These are phyloP conservation scores for Herminia tarsipennalis DNA, from an alignment of 2,888 invertebrate genomes.

Conservation along the genomic window DNA sequence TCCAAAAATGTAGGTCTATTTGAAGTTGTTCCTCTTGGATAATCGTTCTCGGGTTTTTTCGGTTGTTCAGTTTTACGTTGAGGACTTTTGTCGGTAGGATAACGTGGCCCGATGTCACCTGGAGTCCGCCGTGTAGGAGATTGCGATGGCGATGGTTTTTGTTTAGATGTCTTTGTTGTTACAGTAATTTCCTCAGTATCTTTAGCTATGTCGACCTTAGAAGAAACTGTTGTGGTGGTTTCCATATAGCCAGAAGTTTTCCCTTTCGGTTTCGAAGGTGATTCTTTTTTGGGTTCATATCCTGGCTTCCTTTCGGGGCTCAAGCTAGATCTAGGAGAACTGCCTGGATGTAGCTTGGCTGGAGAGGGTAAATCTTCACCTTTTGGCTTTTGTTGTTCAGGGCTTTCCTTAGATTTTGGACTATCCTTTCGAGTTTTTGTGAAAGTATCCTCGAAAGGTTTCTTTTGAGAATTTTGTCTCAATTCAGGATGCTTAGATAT, in stretches of 20 bases:
- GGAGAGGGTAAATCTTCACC: constrained; percentile 1
- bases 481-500: constrained; percentile 18
- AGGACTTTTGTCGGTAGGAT: constrained; percentile 12
- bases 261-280: not conserved
- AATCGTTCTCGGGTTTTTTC: constrained; percentile 3
- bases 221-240: constrained; percentile 17
- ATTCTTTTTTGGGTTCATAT: constrained; percentile 8
- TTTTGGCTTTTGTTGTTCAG: constrained; percentile 14
- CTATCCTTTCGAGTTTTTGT: constrained; percentile 3
- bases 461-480: constrained; percentile 38
- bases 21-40: constrained; percentile 18
- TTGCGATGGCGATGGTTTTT: not conserved
- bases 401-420: constrained; percentile 4
- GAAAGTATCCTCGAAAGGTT: constrained; percentile 4
- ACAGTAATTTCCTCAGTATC: constrained; percentile 11
- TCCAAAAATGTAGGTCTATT: constrained; percentile 18
- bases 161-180: constrained; percentile 3
- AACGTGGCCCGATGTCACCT: not conserved
- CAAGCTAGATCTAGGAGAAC: constrained; percentile 23
- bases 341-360: constrained; percentile 7
- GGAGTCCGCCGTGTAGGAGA: not conserved
- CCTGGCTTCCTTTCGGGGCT: constrained; percentile 32
- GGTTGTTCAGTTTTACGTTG: constrained; percentile 6
- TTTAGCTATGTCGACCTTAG: constrained; percentile 5
- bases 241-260: not conserved